phyloP scores from a whole-genome alignment of 2,888 invertebrate species.

The Yponomeuta cagnagella region DNA sequence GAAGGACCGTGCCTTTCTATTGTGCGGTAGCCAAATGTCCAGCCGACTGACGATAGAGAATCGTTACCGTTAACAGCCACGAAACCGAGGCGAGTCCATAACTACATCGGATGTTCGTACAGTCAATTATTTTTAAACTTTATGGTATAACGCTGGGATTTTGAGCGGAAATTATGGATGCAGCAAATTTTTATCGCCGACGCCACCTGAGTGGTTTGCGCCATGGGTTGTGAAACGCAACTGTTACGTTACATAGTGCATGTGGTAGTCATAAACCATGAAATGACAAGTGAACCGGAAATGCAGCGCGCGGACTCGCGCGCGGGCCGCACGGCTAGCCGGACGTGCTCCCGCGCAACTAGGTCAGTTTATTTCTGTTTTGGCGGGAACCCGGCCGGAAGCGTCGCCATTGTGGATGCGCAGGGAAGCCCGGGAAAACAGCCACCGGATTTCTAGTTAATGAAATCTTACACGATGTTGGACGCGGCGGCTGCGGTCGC shows the following conservation, averaged over 20 bases:
- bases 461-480: slow-evolving; percentile 61
- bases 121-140: slow-evolving; percentile 6
- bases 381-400: slow-evolving; percentile 75
- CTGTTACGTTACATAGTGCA: background rate
- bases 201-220: background rate
- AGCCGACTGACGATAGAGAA: background rate
- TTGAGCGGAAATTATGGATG: slow-evolving; percentile 7
- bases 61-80: background rate
- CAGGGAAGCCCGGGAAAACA: slow-evolving; percentile 71
- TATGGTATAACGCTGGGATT: slow-evolving; percentile 3
- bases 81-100: slow-evolving; percentile 3
- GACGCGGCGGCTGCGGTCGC: slow-evolving; percentile 26
- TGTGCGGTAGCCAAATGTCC: background rate
- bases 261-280: slow-evolving; percentile 58
- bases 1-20: slow-evolving; percentile 4
- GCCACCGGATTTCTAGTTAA: slow-evolving; percentile 68
- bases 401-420: slow-evolving; percentile 71
- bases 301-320: slow-evolving; percentile 59
- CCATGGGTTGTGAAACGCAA: background rate
- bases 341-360: slow-evolving; percentile 66
- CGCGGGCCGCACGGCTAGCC: slow-evolving; percentile 38
- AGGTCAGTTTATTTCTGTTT: slow-evolving; percentile 74
- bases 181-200: background rate
- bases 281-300: slow-evolving; percentile 70
- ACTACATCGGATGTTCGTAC: slow-evolving; percentile 7